Percentiles rank a stretch among this genome's conserved stretches.
Evolutionary conservation across 2,797 vertebrate genomes (phyloP).

Genomic region (Rhinichthys osculus): DNA sequence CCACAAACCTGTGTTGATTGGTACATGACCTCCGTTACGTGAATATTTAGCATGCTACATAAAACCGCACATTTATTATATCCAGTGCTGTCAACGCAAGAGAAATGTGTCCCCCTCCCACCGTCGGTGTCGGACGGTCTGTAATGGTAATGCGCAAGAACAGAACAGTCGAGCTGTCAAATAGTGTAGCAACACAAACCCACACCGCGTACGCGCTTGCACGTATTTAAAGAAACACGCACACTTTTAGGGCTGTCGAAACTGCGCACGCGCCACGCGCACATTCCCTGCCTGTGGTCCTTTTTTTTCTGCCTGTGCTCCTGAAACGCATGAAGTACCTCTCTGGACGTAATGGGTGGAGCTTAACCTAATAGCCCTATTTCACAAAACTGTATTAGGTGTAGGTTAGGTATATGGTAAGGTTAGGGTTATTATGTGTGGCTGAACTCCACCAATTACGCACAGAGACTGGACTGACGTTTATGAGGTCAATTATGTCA

Average conservation of each 20-base stretch:
- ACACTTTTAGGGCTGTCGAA: not conserved
- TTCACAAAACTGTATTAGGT: not conserved
- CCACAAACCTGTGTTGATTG: slow-evolving; percentile 11
- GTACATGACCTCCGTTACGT: slow-evolving; percentile 23
- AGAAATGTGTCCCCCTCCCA: slow-evolving; percentile 44
- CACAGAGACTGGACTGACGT: not conserved
- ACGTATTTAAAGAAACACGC: slow-evolving; percentile 61
- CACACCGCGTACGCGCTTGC: slow-evolving; percentile 26
- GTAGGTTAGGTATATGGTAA: not conserved
- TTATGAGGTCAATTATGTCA: not conserved
- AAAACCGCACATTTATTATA: slow-evolving; percentile 15
- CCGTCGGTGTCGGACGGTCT: slow-evolving; percentile 18
- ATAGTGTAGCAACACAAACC: slow-evolving; percentile 52
- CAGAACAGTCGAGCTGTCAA: slow-evolving; percentile 62
- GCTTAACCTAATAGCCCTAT: no score
- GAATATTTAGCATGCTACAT: not conserved
- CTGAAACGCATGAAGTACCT: not conserved
- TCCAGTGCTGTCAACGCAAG: slow-evolving; percentile 27
- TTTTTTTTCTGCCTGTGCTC: not conserved
- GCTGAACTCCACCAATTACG: no score
- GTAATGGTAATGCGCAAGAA: slow-evolving; percentile 58
- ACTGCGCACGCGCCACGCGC: slow-evolving; percentile 35
- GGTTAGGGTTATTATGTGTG: no score
- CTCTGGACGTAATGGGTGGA: not conserved
- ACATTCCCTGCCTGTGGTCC: not conserved